phyloP scores from a whole-genome alignment of 2,113 vertebrate species.

The Microtus ochrogaster region DNA sequence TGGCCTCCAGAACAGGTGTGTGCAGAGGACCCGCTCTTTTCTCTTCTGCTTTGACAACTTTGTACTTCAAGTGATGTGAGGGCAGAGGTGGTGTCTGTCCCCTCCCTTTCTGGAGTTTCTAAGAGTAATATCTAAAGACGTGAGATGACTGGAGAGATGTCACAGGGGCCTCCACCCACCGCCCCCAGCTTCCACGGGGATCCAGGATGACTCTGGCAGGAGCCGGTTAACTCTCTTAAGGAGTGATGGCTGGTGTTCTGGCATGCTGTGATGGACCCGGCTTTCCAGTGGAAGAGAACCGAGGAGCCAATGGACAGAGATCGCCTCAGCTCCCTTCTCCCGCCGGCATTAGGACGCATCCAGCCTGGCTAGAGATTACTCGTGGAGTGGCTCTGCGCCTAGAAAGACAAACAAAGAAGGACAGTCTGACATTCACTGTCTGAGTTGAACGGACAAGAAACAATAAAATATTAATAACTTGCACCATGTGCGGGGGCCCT shows the following conservation, averaged over 20 bases:
- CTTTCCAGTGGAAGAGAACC: background rate
- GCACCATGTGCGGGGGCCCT: background rate
- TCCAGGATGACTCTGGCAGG: background rate
- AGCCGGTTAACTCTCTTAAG: background rate
- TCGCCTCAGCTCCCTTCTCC: background rate
- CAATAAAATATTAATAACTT: background rate
- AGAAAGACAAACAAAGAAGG: slow-evolving; percentile 7
- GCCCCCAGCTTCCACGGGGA: background rate
- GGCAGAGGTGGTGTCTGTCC: background rate
- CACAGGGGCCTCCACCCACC: background rate
- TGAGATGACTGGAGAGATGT: slow-evolving; percentile 37
- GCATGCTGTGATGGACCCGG: background rate
- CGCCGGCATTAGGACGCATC: background rate
- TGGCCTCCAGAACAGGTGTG: slow-evolving; percentile 4
- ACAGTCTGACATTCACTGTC: slow-evolving; percentile 1
- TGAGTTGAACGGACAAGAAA: slow-evolving; percentile 6
- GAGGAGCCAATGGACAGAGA: background rate
- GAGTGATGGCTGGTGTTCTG: background rate
- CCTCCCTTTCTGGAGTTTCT: slow-evolving; percentile 3
- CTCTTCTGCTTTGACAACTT: background rate
- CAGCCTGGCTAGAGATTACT: background rate
- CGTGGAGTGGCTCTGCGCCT: background rate
- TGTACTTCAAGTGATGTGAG: background rate
- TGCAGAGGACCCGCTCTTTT: background rate
- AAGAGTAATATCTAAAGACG: background rate